A percentile compares a stretch with the other conserved stretches of the same genome.
These are phyloP conservation scores for Chrysolina americana DNA, from an alignment of 2,888 invertebrate genomes.

Conservation along the genomic window DNA sequence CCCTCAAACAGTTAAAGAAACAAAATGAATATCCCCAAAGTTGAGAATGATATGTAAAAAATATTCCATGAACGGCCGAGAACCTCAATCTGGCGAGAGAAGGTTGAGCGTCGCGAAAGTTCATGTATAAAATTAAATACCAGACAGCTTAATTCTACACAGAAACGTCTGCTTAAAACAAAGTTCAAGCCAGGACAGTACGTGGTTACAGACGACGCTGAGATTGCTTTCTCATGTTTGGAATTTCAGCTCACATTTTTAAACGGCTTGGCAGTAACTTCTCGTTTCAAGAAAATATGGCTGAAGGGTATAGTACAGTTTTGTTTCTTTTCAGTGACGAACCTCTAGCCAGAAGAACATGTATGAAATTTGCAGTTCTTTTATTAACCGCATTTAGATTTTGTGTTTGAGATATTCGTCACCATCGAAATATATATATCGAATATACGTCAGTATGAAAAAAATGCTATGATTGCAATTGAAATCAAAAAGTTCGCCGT, in stretches of 20 bases:
- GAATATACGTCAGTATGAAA: too few species aligned
- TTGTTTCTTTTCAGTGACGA: background rate
- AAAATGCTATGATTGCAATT: too few species aligned
- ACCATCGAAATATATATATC: too few species aligned
- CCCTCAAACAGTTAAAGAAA: too few species aligned
- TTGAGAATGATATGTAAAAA: too few species aligned
- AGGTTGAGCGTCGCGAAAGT: background rate
- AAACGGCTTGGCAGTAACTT: background rate
- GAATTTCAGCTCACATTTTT: background rate
- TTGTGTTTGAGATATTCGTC: too few species aligned
- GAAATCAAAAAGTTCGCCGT: too few species aligned
- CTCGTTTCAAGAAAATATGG: background rate
- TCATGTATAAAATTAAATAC: background rate
- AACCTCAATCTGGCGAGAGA: background rate
- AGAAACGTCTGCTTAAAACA: background rate
- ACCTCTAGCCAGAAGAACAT: too few species aligned
- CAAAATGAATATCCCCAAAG: too few species aligned
- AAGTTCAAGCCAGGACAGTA: background rate
- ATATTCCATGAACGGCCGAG: background rate
- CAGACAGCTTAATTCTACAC: background rate
- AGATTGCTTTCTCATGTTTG: background rate
- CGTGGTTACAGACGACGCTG: background rate
- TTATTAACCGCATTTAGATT: too few species aligned
- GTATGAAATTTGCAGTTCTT: too few species aligned
- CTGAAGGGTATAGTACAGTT: background rate